Base-by-base conservation (phyloP, 2,888 invertebrate species). In the Maniola hyperantus region DNA sequence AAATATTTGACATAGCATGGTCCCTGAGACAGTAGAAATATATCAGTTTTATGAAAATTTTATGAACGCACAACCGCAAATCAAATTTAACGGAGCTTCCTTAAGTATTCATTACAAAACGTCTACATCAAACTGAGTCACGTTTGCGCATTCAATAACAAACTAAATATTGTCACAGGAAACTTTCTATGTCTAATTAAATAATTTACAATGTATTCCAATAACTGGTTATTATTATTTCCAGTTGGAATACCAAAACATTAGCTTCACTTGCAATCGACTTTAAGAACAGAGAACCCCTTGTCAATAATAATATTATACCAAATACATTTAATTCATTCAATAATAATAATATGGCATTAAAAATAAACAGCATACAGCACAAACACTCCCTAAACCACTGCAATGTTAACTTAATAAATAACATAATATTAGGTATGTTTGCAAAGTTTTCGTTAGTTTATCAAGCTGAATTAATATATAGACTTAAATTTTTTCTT, bases 231-330 rank as follows among this genome's bases (percentile, higher is more conserved):
- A 18, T 57, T 20, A 18, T 39, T 42, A 42, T 42, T 42, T 20
- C 39, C 39, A 42, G 42, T 42, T 54, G 13, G 39, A 57, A 57
- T 57, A 13, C 18, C 76, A 77, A 83, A 83, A 82, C 80, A 84
- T 84, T 81, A 78, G 82, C 70, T 79, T 79, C 76, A 81, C 85
- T 84, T 83, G 84, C 84, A 87, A 82, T 79, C 71, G 83, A 84
- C 80, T 83, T 79, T 74, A 79, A 82, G 76, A 83, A 79, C 76
- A 79, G 70, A 69, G 75, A 79, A 68, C 55, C 65, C 65, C 60
- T 69, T 71, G 67, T 76, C 76, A 72, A 73, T 76, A 79, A 74
- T 72, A 10, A 39, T 39, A 11, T 11, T 39, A 72, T 76, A 78
- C 76, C 70, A 77, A 70, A 61, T 48, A 62, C 26, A 39, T 39